Base-by-base conservation (phyloP, 2,888 invertebrate genomes). In the Erebia ligea region DNA sequence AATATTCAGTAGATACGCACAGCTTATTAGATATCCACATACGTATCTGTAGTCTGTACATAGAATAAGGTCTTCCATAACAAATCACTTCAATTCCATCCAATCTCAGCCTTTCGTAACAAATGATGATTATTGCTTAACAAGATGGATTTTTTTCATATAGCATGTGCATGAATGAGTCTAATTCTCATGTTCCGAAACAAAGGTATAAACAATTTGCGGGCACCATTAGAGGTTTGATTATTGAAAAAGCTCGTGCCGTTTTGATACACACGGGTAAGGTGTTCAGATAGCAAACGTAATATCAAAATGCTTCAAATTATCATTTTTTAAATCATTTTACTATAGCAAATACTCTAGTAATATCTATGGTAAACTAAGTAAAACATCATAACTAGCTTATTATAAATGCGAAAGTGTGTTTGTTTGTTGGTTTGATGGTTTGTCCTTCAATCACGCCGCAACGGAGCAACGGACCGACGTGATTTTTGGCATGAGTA, bases 201-300 rank as follows among this genome's bases (percentile, higher is more conserved):
- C 89, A 91, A 89, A 90, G 86, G 82, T 78, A 85, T 81, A 82
- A 86, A 90, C 86, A 86, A 88, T 90, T 88, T 88, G 90, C 84
- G 80, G 81, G 80, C 73, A 79, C 82, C 83, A 86, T 87, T 87
- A 84, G 80, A 79, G 73, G 75, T 81, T 77, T 69, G 78, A 75
- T 81, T 85, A 84, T 87, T 84, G 83, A 87, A 86, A 82, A 82
- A 82, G 78, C 70, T 73, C 76, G 76, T 68, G 79, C 75, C 72
- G 11, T 13, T 40, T 50, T 75, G 69, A 72, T 69, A 84, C 80
- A 81, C 67, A 82, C 73, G 56, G 79, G 0, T 25, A 11, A 10
- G 6, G 0, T 34, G 67, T 62, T 75, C 50, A 42, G 19, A 13
- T 21, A 56, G 17, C 19, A 65, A 45, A 3, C 3, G 0, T 10